These are phyloP conservation scores for Lacerta viridis DNA, from an alignment of 2,797 vertebrate species.

Conservation along the genomic window DNA sequence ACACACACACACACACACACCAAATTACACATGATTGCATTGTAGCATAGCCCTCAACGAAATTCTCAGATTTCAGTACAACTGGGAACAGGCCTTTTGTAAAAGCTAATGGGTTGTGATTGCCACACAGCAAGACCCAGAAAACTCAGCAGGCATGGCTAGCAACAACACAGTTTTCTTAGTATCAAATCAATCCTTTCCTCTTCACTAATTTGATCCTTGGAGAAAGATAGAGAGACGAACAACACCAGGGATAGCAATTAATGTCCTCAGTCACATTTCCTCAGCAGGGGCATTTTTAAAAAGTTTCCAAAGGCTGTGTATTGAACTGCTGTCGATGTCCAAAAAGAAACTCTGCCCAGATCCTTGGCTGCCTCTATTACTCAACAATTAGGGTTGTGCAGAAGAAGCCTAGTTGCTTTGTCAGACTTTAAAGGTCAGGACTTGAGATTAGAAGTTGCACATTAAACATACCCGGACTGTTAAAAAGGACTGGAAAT, in stretches of 20 bases:
- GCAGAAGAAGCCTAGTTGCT: not conserved
- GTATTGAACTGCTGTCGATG: not conserved
- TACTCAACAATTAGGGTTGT: not conserved
- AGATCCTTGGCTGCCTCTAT: constrained; percentile 7
- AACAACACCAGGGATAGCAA: not conserved
- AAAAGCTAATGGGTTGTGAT: not conserved
- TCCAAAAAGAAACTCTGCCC: constrained; percentile 22
- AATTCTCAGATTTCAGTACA: not conserved
- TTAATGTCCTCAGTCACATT: not conserved
- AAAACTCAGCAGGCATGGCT: not conserved
- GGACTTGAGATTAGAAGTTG: constrained; percentile 3
- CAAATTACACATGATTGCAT: not conserved
- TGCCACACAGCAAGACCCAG: not conserved
- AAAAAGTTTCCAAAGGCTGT: not conserved
- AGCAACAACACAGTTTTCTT: not conserved
- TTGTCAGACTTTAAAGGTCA: constrained; percentile 25
- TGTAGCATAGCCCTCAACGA: not conserved
- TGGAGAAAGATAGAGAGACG: not conserved
- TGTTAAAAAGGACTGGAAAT: constrained; percentile 34
- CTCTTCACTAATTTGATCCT: not conserved
- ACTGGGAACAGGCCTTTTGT: not conserved
- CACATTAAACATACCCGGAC: not conserved
- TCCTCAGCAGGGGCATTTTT: not conserved
- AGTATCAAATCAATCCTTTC: not conserved
- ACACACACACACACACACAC: not conserved